Evolutionary conservation across 2,113 vertebrate genomes (phyloP).

Genomic region (Rattus rattus): DNA sequence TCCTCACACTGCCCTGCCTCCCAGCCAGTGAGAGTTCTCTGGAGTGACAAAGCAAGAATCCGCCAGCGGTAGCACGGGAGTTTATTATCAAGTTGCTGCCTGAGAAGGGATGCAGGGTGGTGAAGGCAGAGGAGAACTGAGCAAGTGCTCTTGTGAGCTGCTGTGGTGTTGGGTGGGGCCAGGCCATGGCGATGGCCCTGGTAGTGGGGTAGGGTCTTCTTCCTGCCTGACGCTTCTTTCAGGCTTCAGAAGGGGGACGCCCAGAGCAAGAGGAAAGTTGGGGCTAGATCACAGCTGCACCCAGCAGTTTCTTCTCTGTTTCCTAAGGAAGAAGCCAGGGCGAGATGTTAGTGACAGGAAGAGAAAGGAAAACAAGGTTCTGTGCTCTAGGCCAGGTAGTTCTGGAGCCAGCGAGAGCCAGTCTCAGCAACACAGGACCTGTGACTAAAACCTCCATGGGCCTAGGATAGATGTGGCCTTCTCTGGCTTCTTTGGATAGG

Average conservation of each 20-base stretch:
- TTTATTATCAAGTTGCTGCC: constrained; percentile 52
- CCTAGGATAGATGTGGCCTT: too few relatives aligned
- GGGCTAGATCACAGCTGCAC: neutral
- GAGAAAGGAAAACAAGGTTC: neutral
- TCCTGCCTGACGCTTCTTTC: neutral
- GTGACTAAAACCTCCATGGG: neutral
- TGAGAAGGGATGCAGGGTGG: neutral
- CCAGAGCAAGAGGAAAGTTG: neutral
- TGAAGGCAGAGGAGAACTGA: neutral
- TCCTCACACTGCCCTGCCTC: too few relatives aligned
- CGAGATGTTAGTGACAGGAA: rapidly evolving
- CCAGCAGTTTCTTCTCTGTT: constrained; percentile 19
- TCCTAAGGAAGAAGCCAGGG: constrained; percentile 30
- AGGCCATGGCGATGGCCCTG: neutral
- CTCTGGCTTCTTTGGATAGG: neutral
- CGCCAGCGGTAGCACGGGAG: neutral
- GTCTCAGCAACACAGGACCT: too few relatives aligned
- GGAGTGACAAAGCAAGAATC: neutral
- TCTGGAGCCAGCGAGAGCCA: neutral
- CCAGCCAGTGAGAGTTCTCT: neutral
- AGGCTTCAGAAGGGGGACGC: neutral
- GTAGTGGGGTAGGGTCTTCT: neutral
- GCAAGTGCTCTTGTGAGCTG: rapidly evolving
- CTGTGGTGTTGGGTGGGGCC: rapidly evolving
- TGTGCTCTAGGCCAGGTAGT: neutral